A percentile compares a stretch with the other conserved stretches of the same genome.
These are phyloP conservation scores for Hylaea fasciaria DNA, from an alignment of 2,888 invertebrate species.

Conservation along the genomic window DNA sequence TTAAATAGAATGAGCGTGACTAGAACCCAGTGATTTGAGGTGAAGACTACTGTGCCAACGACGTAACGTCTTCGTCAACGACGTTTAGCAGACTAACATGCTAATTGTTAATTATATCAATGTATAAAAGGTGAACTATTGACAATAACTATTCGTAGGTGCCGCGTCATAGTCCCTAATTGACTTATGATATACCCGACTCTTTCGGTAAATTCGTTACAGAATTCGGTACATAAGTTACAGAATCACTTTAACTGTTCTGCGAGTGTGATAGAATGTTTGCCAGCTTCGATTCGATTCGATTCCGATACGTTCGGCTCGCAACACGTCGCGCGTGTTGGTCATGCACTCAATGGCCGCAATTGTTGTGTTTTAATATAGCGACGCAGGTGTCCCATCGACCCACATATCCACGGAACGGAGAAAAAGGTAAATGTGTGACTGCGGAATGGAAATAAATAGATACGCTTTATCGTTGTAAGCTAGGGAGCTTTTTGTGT, in stretches of 20 bases:
- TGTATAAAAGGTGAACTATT: too few relatives aligned
- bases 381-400: constrained; percentile 19
- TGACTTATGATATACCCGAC: too few relatives aligned
- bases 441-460: constrained; percentile 9
- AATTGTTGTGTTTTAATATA: constrained; percentile 25
- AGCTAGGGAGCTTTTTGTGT: neutral
- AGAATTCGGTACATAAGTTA: neutral
- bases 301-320: neutral
- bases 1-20: constrained; percentile 32
- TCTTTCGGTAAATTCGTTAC: too few relatives aligned
- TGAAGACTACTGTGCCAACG: constrained; percentile 12
- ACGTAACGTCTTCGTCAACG: neutral
- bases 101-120: too few relatives aligned
- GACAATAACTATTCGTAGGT: too few relatives aligned
- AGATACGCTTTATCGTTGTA: neutral
- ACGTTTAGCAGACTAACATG: neutral
- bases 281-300: constrained; percentile 3
- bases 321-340: constrained; percentile 19
- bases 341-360: constrained; percentile 21
- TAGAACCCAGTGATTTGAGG: constrained; percentile 17
- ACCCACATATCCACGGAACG: constrained; percentile 2
- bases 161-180: too few relatives aligned
- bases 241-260: too few relatives aligned
- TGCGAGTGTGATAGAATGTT: neutral
- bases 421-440: constrained; percentile 10